Conservation (phyloP, 2,797 vertebrate species). For the Coracias cyanogaster region DNA sequence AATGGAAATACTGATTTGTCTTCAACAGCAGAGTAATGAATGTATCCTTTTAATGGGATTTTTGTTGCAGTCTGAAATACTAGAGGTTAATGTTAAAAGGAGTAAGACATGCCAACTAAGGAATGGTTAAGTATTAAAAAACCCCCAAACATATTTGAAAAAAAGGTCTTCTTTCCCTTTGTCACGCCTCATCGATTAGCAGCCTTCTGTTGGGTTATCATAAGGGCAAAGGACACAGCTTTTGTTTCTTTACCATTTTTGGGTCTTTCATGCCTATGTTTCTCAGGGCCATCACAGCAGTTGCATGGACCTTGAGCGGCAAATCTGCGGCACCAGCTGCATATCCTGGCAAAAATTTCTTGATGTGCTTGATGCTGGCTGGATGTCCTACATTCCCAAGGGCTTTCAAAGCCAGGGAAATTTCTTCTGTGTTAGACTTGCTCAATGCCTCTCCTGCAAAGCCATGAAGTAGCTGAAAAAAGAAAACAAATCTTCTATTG, state of each 20-base stretch:
- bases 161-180: background rate
- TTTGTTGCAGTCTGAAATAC: conserved; percentile 11
- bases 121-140: background rate
- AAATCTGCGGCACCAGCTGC: conserved; percentile 32
- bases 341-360: conserved; percentile 71
- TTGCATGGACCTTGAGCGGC: conserved; percentile 3
- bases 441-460: conserved; percentile 65
- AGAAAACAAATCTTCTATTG: conserved; percentile 11
- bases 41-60: background rate
- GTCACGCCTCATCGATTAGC: background rate
- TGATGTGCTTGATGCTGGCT: conserved; percentile 70
- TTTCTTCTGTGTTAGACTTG: conserved; percentile 59
- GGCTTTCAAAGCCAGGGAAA: conserved; percentile 70
- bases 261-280: conserved; percentile 68
- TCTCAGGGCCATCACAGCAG: conserved; percentile 70
- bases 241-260: conserved; percentile 58
- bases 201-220: background rate
- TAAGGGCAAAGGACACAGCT: background rate
- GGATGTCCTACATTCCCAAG: conserved; percentile 74
- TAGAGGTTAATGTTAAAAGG: conserved; percentile 13
- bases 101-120: background rate
- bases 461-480: conserved; percentile 69
- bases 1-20: conserved; percentile 10
- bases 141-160: background rate
- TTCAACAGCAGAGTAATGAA: conserved; percentile 15